Evolutionary conservation across 1,140 invertebrate species (phyloP), one percentile per base, ranked within the genome.

Genomic region (Trachymyrmex septentrionalis): DNA sequence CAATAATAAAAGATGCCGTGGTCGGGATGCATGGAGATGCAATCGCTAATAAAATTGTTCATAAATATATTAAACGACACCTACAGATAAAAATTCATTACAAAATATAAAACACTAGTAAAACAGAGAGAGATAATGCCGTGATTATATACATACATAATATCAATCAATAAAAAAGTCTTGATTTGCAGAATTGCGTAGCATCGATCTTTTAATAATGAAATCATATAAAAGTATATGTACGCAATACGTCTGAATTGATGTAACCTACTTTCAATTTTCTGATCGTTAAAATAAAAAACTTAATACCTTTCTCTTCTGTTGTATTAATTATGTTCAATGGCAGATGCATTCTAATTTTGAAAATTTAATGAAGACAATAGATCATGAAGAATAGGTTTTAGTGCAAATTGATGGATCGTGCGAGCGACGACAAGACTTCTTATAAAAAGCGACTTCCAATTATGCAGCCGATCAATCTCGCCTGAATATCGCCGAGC

Each of bases 391-490:
- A 48, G 14, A 84, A n/a, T 57, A 57, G 24, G n/a, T 75, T 61
- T 61, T 48, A 44, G 38, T 34, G 55, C 19, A 84, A 84, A 84
- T 73, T 84, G 80, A 84, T 84, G 69, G 69, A 84, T 84, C 55
- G 57, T 21, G 27, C 66, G 34, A 69, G 67, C 34, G 34, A 71
- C 67, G 55, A 78, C 24, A 69, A 27, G 6, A 14, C n/a, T 73
- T 61, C 55, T 84, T 84, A 84, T 27, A 48, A 84, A 84, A 48
- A 57, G 38, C 80, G 69, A 61, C 71, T 75, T 84, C 80, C 69
- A 84, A 84, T 84, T 84, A 84, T 75, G 55, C 69, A 34, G 55
- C 69, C 80, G 69, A 84, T 84, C 80, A 84, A 84, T 84, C 80
- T 73, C 55, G 80, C 38, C 19, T 75, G 57, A 75, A 84, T 84